Evolutionary conservation across 2,797 vertebrate genomes (phyloP), one percentile per base, ranked within the genome.

Genomic region (Cirrhinus mrigala): DNA sequence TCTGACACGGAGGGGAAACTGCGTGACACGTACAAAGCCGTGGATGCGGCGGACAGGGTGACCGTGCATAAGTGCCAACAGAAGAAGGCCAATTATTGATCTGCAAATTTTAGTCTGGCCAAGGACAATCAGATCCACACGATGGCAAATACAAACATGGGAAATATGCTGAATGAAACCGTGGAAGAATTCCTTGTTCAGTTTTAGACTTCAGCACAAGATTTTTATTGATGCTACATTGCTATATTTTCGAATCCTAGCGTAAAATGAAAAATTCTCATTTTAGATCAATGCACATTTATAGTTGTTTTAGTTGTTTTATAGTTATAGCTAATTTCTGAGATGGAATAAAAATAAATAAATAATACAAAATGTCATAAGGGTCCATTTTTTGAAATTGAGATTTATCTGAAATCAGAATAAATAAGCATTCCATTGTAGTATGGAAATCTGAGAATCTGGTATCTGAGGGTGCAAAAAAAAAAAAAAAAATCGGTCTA

Each of bases 31-130:
- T 88, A 94, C 92, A 94, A 95, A 92, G 87, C 89, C 18, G 56
- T 27, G 40, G 62, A 58, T 33, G 84, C 83, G 81, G 88, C 90
- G 85, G 89, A 80, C 85, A 91, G 89, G 40, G 48, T 16, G 48
- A 81, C 87, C 89, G 79, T 88, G 91, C 85, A 93, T 91, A 90
- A 91, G 89, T 86, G 86, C 90, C 82, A 88, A 82, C 92, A 88
- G 88, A 92, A 91, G 92, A 91, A 91, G 87, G 77, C 64, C 84
- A 88, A 83, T 50, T 94, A 94, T 93, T 90, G 93, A 94, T 94
- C 79, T 90, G 87, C 1, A 44, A 85, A 89, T 44, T 56, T 37
- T 62, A 37, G 46, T 87, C 56, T 79, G 40, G 85, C 60, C 82
- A 52, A 82, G 68, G 71, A 33, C 40, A 89, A 74, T 78, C 76